Base-by-base conservation (phyloP, 2,888 invertebrate species). In the Orthonevra nobilis region DNA sequence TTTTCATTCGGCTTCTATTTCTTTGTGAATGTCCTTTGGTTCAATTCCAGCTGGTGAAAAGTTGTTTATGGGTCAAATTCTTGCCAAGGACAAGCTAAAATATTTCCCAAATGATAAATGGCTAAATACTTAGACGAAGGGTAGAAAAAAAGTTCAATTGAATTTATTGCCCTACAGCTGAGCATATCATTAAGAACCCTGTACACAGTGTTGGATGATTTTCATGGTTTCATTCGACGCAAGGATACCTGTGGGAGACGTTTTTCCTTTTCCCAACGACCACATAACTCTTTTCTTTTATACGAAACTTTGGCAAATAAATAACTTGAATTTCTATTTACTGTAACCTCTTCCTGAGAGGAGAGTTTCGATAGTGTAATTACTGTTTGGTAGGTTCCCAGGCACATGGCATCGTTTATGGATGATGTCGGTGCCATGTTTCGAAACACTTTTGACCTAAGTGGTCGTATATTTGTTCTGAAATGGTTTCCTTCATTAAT, bases 61-160 rank as follows among this genome's bases (percentile, higher is more conserved):
- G 63, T 77, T 64, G 56, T 77, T 77, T 77, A 64, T 77, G 63
- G 69, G 63, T 77, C 70, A 70, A 75, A 77, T 64, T 64, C 50
- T 77, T 69, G 69, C 42, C 56, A 75, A 69, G 69, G 63, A 69
- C 61, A 75, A 69, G 34, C 56, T 56, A 50, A 30, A 63, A 63
- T 56, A 64, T 77, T 50, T 52, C 64, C 36, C 26, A 26, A 77
- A 69, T 63, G 44, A 77, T 58, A 70, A 70, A 69, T 63, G 50
- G 30, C 58, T 64, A 36, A n/a, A 64, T 73, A 32, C 28, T 36
- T 28, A 34, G 26, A 3, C 20, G 12, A 30, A 42, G 30, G 42
- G 34, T 63, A 9, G 44, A 28, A 23, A 63, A 72, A 23, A 63
- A 72, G 28, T 64, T 58, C 40, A 50, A 50, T 42, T 19, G 26